Evolutionary conservation across 1,140 invertebrate genomes (phyloP).

Genomic region (Triops longicaudatus): DNA sequence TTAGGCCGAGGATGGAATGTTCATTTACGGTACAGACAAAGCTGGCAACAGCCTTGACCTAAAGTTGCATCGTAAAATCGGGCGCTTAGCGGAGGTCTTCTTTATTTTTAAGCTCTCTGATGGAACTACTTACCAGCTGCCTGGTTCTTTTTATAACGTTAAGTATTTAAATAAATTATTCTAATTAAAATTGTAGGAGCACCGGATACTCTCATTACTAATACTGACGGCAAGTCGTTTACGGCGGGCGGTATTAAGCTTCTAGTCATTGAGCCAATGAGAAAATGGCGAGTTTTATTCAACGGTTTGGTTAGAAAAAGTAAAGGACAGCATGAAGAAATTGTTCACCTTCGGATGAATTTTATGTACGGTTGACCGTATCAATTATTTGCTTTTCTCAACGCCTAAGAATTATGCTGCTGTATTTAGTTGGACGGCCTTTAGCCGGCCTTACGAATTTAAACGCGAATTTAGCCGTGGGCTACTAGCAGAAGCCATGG

Average conservation of each 20-base stretch:
- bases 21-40: conserved; percentile 31
- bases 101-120: conserved; percentile 42
- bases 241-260: conserved; percentile 49
- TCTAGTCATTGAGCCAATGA: conserved; percentile 45
- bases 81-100: conserved; percentile 38
- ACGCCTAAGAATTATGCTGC: neutral
- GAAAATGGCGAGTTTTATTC: conserved; percentile 48
- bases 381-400: conserved; percentile 19
- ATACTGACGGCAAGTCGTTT: conserved; percentile 40
- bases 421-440: conserved; percentile 49
- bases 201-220: conserved; percentile 40
- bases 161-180: conserved; percentile 30
- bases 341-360: conserved; percentile 43
- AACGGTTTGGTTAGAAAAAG: conserved; percentile 47
- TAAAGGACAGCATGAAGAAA: conserved; percentile 32
- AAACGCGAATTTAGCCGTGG: conserved; percentile 43
- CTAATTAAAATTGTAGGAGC: conserved; percentile 34
- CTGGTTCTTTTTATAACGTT: conserved; percentile 39
- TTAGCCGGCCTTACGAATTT: conserved; percentile 41
- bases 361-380: conserved; percentile 39
- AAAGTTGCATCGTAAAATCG: conserved; percentile 26
- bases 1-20: conserved; percentile 31
- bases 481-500: conserved; percentile 46
- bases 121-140: conserved; percentile 43
- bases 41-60: conserved; percentile 29